A percentile compares a stretch with the other conserved stretches of the same genome.
These are phyloP conservation scores for Mus spretus DNA, from an alignment of 2,797 vertebrate species.

Conservation along the genomic window DNA sequence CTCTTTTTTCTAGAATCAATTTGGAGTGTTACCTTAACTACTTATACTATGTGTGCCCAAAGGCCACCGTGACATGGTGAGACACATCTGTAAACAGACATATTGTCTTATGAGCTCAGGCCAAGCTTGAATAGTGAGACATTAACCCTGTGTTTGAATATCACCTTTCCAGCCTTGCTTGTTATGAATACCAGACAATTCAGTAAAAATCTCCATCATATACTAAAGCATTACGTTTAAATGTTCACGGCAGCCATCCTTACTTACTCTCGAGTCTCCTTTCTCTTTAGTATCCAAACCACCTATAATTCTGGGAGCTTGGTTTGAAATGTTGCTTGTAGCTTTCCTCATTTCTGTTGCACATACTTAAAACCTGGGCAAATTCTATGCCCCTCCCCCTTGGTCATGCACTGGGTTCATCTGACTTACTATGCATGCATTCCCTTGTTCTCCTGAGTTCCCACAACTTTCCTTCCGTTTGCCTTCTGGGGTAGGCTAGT, in stretches of 20 bases:
- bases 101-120: neutral
- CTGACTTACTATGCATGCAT: neutral
- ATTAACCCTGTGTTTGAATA: neutral
- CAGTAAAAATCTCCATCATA: neutral
- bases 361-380: neutral
- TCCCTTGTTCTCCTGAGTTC: neutral
- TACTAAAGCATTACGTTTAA: neutral
- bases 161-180: neutral
- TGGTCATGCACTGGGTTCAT: neutral
- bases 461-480: neutral
- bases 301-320: neutral
- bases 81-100: neutral
- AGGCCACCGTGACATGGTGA: neutral
- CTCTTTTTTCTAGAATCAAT: neutral
- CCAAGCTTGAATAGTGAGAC: neutral
- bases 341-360: neutral
- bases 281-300: neutral
- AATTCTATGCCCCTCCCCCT: neutral
- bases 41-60: neutral
- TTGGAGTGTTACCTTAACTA: neutral
- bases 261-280: neutral
- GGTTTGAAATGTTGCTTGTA: constrained; percentile 11
- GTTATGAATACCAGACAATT: neutral
- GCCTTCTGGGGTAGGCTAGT: neutral
- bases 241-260: neutral